Evolutionary conservation across 2,888 invertebrate species (phyloP).

Genomic region (Dione vanillae): DNA sequence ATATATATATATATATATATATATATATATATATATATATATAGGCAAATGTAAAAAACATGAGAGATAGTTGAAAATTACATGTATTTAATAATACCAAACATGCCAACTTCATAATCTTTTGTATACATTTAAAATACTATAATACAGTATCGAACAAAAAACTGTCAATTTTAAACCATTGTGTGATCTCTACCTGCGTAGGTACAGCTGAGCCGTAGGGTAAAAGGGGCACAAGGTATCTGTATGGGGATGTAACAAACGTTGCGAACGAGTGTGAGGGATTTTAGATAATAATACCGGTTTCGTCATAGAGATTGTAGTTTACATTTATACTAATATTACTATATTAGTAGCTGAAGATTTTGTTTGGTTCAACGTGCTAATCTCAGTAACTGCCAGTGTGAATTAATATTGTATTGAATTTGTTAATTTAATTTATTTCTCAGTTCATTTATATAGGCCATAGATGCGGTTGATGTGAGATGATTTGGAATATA

Average conservation of each 20-base stretch:
- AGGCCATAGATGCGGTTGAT: no score
- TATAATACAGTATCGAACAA: not conserved
- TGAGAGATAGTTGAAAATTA: not conserved
- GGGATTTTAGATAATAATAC: not conserved
- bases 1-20: not conserved
- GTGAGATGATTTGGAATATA: no score
- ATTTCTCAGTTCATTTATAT: no score
- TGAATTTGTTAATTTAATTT: no score
- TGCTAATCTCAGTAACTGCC: no score
- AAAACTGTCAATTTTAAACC: not conserved
- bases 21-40: not conserved
- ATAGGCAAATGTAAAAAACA: not conserved
- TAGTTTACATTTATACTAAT: no score
- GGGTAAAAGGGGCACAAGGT: not conserved
- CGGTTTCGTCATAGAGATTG: not conserved
- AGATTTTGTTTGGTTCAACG: no score
- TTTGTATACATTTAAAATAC: constrained; percentile 7
- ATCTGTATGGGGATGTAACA: not conserved
- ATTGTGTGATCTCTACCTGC: constrained; percentile 27
- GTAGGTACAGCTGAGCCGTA: constrained; percentile 2
- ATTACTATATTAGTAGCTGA: no score
- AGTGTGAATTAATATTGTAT: no score
- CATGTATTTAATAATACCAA: not conserved
- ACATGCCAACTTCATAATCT: not conserved
- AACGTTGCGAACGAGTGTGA: not conserved